These are phyloP conservation scores for Plestiodon gilberti DNA, from an alignment of 2,113 vertebrate species.

Conservation along the genomic window DNA sequence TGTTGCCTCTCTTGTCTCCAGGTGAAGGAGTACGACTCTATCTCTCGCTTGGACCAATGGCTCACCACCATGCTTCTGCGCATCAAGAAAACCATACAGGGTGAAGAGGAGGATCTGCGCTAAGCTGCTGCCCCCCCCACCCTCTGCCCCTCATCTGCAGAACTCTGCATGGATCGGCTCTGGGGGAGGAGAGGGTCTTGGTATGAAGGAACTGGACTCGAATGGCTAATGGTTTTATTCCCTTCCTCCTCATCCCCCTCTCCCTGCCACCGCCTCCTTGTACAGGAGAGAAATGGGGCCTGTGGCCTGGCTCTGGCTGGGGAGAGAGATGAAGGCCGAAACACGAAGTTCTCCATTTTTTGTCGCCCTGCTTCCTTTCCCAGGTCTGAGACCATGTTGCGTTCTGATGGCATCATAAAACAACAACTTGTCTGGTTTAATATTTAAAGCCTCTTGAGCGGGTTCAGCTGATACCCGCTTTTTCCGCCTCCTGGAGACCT, in stretches of 20 bases:
- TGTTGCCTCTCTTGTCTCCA: constrained; percentile 27
- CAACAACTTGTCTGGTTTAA: neutral
- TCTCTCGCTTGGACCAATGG: constrained; percentile 84
- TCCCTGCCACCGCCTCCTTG: neutral
- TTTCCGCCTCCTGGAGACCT: neutral
- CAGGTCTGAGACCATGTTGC: neutral
- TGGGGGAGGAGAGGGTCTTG: neutral
- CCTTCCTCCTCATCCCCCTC: constrained; percentile 6
- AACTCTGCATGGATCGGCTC: neutral
- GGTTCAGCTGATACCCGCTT: neutral
- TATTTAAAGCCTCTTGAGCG: neutral
- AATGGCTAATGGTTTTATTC: constrained; percentile 3
- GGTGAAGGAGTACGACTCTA: constrained; percentile 84
- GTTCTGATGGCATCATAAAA: neutral
- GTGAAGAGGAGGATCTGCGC: constrained; percentile 79
- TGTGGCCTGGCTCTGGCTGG: neutral
- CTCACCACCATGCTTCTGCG: constrained; percentile 83
- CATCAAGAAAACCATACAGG: constrained; percentile 83
- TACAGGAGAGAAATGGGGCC: neutral
- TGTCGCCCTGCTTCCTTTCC: neutral
- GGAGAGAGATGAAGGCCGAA: neutral
- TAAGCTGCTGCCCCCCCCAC: constrained; percentile 36
- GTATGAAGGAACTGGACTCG: constrained; percentile 1
- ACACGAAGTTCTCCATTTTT: neutral
- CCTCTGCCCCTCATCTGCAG: neutral